A percentile compares a stretch with the other conserved stretches of the same genome.
These are phyloP conservation scores for Ceyx melanurus DNA, from an alignment of 2,113 vertebrate genomes.

Conservation along the genomic window DNA sequence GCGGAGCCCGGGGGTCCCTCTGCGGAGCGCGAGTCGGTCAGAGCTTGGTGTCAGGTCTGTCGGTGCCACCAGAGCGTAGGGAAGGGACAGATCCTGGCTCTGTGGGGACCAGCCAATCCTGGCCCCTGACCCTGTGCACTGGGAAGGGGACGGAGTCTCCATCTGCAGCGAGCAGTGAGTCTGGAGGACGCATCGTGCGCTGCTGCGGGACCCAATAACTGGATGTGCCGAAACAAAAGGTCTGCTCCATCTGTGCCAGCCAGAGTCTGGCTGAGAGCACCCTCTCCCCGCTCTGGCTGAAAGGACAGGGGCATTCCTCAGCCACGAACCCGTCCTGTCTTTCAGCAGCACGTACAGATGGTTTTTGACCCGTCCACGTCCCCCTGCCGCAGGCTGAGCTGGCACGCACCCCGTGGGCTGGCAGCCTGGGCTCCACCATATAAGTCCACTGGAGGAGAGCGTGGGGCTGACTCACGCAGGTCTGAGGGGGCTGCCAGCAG, in stretches of 20 bases:
- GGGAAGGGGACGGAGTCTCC: neutral
- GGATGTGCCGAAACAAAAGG: neutral
- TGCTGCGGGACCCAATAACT: neutral
- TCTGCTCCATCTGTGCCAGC: neutral
- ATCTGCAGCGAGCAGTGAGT: rapidly evolving
- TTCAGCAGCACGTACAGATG: neutral
- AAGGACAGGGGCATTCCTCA: neutral
- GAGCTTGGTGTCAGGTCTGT: neutral
- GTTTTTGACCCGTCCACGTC: neutral
- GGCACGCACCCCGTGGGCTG: neutral
- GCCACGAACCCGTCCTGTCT: neutral
- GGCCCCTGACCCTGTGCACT: rapidly evolving
- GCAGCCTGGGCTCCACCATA: neutral
- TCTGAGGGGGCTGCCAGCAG: neutral
- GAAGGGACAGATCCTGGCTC: neutral
- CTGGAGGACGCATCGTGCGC: neutral
- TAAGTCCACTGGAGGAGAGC: neutral
- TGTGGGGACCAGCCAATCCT: rapidly evolving
- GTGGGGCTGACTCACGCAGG: neutral
- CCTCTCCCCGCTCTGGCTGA: neutral
- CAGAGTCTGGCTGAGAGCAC: neutral
- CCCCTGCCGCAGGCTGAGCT: neutral
- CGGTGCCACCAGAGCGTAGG: rapidly evolving
- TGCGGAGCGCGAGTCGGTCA: rapidly evolving
- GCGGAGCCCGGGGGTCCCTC: neutral